Conservation (phyloP, 2,888 invertebrate genomes). For the Spatulosminthurus flaviceps region DNA sequence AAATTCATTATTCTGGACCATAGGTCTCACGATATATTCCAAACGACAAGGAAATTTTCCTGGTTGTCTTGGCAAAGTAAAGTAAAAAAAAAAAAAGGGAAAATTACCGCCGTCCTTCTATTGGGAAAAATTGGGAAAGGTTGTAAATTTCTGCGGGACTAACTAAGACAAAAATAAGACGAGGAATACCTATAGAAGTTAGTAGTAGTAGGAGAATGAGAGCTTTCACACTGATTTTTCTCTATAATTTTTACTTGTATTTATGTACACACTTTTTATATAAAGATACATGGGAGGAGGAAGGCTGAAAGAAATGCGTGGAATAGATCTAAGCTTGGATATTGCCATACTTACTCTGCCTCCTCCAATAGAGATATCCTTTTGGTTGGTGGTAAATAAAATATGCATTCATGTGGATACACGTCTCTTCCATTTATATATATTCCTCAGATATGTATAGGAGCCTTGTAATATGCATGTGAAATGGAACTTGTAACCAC, state of each 20-base stretch:
- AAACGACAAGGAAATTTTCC: background rate
- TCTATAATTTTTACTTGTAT: too few species aligned
- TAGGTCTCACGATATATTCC: background rate
- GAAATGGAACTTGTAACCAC: background rate
- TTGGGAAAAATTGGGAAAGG: background rate
- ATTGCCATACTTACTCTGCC: background rate
- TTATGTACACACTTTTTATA: too few species aligned
- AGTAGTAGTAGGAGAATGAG: too few species aligned
- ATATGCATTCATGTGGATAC: background rate
- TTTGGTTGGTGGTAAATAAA: background rate
- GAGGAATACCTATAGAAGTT: background rate
- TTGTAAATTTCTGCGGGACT: background rate
- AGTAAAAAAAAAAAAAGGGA: background rate
- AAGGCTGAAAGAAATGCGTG: background rate
- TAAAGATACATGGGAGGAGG: background rate
- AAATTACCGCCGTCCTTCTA: background rate
- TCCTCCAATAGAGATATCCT: background rate
- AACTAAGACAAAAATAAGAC: background rate
- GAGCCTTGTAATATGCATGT: background rate
- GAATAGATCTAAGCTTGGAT: background rate
- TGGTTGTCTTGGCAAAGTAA: background rate
- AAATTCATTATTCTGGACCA: background rate
- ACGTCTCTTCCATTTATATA: background rate
- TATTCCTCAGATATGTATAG: too few species aligned
- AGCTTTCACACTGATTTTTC: too few species aligned